A percentile compares a stretch with the other conserved stretches of the same genome.
phyloP scores from a whole-genome alignment of 2,888 invertebrate species.

The Drosophila mulleri region DNA sequence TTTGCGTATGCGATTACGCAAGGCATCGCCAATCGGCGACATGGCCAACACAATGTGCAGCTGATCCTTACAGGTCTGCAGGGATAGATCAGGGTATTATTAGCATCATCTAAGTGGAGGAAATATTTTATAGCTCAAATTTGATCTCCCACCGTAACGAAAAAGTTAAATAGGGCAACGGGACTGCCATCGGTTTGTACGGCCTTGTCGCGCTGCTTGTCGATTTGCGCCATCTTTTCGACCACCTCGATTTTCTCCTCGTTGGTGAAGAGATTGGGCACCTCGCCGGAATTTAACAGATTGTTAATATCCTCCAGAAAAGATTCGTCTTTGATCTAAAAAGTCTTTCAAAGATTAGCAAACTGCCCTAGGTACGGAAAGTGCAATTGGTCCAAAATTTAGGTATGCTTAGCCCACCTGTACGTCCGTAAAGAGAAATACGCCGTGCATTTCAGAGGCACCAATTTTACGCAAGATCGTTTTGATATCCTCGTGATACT shows the following conservation, averaged over 20 bases:
- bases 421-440: conserved; percentile 95
- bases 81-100: neutral
- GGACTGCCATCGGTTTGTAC: conserved; percentile 96
- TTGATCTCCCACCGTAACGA: conserved; percentile 86
- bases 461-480: conserved; percentile 92
- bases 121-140: neutral
- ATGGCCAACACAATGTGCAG: conserved; percentile 95
- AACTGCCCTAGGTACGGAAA: neutral
- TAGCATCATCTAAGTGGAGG: neutral
- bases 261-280: conserved; percentile 93
- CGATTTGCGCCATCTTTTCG: conserved; percentile 96
- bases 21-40: conserved; percentile 95
- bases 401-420: conserved; percentile 87
- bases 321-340: conserved; percentile 94
- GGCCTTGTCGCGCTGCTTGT: conserved; percentile 94
- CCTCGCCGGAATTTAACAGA: conserved; percentile 96
- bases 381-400: neutral
- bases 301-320: conserved; percentile 97
- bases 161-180: conserved; percentile 95
- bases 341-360: conserved; percentile 37
- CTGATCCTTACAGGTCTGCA: conserved; percentile 93
- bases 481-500: conserved; percentile 97
- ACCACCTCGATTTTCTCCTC: conserved; percentile 96
- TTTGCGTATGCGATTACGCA: conserved; percentile 93
- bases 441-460: conserved; percentile 93